Evolutionary conservation across 37 sponge, comb jelly and placozoan genomes (phyloP).

Genomic region (Petrosia ficiformis): DNA sequence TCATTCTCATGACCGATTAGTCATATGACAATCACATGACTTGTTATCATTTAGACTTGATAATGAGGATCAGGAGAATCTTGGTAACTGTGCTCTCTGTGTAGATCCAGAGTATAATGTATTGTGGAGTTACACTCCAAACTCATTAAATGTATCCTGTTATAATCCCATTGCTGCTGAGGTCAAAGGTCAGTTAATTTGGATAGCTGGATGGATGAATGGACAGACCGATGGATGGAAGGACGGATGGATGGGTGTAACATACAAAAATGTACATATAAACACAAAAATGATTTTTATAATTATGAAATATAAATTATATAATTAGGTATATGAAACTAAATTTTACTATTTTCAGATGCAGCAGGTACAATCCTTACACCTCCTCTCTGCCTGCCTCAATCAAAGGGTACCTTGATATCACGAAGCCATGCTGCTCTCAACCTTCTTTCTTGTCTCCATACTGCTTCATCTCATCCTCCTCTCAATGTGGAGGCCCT

Average conservation of each 20-base stretch:
- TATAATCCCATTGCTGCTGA: constrained; percentile 69
- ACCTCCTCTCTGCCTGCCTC: constrained; percentile 78
- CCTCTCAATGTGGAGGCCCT: constrained; percentile 38
- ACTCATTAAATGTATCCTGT: constrained; percentile 35
- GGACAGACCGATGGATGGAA: no score
- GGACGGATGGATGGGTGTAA: no score
- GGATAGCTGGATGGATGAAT: no score
- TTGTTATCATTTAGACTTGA: constrained; percentile 41
- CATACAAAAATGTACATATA: no score
- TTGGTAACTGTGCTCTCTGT: constrained; percentile 44
- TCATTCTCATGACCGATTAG: not conserved
- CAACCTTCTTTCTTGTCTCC: constrained; percentile 81
- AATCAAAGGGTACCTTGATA: constrained; percentile 46
- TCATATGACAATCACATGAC: not conserved
- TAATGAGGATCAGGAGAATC: constrained; percentile 57
- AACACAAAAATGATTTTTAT: no score
- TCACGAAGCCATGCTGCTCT: constrained; percentile 64
- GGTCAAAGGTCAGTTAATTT: constrained; percentile 62
- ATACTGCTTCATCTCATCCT: constrained; percentile 48
- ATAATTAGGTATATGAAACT: no score
- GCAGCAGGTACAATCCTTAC: constrained; percentile 76
- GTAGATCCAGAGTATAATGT: constrained; percentile 77
- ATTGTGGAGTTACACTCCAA: constrained; percentile 65
- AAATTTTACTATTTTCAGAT: no score
- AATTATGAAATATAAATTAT: no score